phyloP scores from a whole-genome alignment of 2,888 invertebrate species.

The Embidobia sp. region DNA sequence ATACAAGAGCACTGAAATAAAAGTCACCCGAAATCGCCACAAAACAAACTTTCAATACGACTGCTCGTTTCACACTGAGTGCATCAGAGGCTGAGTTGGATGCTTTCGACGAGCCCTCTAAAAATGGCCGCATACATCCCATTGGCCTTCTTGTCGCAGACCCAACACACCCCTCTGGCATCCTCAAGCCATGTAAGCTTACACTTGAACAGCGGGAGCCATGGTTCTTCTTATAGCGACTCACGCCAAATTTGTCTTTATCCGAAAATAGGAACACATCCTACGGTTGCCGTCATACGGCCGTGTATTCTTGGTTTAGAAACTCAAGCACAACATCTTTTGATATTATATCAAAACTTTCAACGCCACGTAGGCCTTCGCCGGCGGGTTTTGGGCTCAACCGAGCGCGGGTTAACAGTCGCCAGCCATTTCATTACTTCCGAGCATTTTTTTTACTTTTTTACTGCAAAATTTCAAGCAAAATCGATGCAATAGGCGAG shows the following conservation, averaged over 20 bases:
- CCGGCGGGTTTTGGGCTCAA: no score
- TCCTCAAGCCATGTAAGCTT: constrained; percentile 77
- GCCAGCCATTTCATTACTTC: no score
- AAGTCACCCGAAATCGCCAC: constrained; percentile 43
- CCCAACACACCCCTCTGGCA: constrained; percentile 70
- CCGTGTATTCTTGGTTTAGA: constrained; percentile 80
- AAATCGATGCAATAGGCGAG: no score
- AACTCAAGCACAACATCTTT: constrained; percentile 70
- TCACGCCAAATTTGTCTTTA: constrained; percentile 92
- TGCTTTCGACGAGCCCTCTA: constrained; percentile 78
- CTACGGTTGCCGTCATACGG: constrained; percentile 78
- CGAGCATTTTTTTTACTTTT: no score
- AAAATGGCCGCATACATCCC: constrained; percentile 81
- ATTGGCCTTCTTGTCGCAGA: constrained; percentile 78
- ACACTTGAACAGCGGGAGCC: constrained; percentile 77
- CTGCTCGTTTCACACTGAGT: constrained; percentile 78
- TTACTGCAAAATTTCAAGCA: no score
- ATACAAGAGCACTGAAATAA: no score
- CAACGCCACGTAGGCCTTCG: no score
- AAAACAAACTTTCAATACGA: constrained; percentile 69
- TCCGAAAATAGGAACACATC: constrained; percentile 84
- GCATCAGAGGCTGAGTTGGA: constrained; percentile 74
- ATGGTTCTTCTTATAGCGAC: constrained; percentile 72
- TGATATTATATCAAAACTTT: constrained; percentile 41
- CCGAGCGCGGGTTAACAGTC: no score